Evolutionary conservation across 1,140 invertebrate genomes (phyloP), one percentile per base, ranked within the genome.

Genomic region (Nasonia vitripennis): DNA sequence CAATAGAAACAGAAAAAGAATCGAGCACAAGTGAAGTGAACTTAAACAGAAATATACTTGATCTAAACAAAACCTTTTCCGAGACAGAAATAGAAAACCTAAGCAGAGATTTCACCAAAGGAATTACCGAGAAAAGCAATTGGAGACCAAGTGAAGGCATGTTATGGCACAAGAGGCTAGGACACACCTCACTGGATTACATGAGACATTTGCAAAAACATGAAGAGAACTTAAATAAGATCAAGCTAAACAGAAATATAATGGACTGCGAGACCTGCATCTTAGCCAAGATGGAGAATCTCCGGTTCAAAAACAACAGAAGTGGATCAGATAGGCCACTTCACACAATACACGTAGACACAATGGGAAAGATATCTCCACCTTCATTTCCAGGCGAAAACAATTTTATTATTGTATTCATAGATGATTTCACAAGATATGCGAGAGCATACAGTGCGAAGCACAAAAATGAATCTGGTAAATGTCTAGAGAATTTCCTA

Each of bases 201-300:
- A 34, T 84, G 34, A 81, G 41, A 70, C 27, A 41, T 37, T n/a
- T 86, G 7, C 75, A 86, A 37, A 84, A 75, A 75, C n/a, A 41
- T 48, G 77, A 86, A 20, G 77, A 86, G 7, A 55, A 80, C 0
- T 62, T 83, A 20, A 84, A 84, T 74, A n/a, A 75, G 11, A 20
- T 84, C 3, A 74, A 73, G 51, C 86, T 87, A 51, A 55, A 86
- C 62, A 62, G 74, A 11, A 45, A 67, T 2, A 86, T 84, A 1
- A 62, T 48, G 85, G 84, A 87, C 31, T 87, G 87, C 37, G 87
- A 88, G 84, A 81, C 81, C 2, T 88, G 87, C 75, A 86, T 86
- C 10, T 31, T 87, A 20, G 45, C 85, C 11, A 88, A 88, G 81
- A 86, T 88, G 81, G 77, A 86, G 75, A 88, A 84, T 73, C 48